These are phyloP conservation scores for Chydorus sphaericus DNA, from an alignment of 2,888 invertebrate species.

Conservation along the genomic window DNA sequence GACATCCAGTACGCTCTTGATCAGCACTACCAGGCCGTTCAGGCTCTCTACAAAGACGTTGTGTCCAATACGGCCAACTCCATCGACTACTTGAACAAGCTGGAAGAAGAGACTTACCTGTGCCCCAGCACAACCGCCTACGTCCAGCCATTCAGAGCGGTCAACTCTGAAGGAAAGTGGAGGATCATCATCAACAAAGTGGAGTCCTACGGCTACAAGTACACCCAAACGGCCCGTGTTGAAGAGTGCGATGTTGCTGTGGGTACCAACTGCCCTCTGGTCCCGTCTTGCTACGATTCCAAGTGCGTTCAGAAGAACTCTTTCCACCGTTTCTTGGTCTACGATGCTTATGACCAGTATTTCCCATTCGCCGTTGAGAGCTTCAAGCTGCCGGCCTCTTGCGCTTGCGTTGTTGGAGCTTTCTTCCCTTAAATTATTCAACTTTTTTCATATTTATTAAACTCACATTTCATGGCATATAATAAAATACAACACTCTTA, in stretches of 20 bases:
- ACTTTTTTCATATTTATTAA: not conserved
- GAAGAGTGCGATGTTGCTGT: slow-evolving; percentile 17
- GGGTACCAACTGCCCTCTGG: slow-evolving; percentile 20
- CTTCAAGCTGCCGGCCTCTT: slow-evolving; percentile 22
- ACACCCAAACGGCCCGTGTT: slow-evolving; percentile 18
- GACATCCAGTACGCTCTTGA: slow-evolving; percentile 18
- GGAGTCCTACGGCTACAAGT: slow-evolving; percentile 18
- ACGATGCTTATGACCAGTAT: slow-evolving; percentile 22
- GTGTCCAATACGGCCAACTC: slow-evolving; percentile 20
- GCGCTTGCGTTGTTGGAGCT: slow-evolving; percentile 21
- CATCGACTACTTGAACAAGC: slow-evolving; percentile 17
- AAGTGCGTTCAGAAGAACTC: slow-evolving; percentile 22
- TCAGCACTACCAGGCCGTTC: slow-evolving; percentile 17
- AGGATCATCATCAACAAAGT: slow-evolving; percentile 21
- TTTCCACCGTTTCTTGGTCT: slow-evolving; percentile 22
- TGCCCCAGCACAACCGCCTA: slow-evolving; percentile 21
- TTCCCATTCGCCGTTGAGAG: slow-evolving; percentile 23
- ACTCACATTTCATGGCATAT: not conserved
- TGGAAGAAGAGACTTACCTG: slow-evolving; percentile 21
- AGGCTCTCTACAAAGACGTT: slow-evolving; percentile 18
- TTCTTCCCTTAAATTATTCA: slow-evolving; percentile 7
- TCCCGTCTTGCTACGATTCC: slow-evolving; percentile 21
- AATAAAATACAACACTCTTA: not conserved
- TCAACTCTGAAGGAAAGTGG: slow-evolving; percentile 21
- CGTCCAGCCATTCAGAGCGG: slow-evolving; percentile 20